phyloP scores from a whole-genome alignment of 2,888 invertebrate species.

The Andrena dorsata region DNA sequence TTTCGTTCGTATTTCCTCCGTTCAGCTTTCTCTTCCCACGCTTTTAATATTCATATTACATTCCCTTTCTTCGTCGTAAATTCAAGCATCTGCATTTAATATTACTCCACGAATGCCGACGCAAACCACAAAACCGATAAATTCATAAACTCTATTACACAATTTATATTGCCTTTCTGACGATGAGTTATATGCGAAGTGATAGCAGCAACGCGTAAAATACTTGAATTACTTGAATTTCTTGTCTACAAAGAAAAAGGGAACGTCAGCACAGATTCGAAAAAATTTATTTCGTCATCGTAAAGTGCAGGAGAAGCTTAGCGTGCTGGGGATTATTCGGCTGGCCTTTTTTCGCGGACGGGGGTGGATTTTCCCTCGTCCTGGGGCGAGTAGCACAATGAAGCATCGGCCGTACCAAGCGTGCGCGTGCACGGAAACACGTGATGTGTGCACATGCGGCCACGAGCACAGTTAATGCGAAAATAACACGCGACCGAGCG shows the following conservation, averaged over 20 bases:
- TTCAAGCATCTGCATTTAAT: too few species aligned
- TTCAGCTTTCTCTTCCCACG: too few species aligned
- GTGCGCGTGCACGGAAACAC: slow-evolving; percentile 26
- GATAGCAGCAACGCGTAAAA: too few species aligned
- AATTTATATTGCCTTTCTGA: too few species aligned
- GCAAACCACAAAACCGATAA: too few species aligned
- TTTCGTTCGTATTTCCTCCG: too few species aligned
- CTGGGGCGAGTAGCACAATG: neutral
- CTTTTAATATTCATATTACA: too few species aligned
- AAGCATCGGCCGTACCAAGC: slow-evolving; percentile 25
- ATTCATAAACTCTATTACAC: too few species aligned
- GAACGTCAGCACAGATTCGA: neutral
- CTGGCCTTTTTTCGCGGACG: neutral
- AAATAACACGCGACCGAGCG: slow-evolving; percentile 54
- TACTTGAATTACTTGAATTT: too few species aligned
- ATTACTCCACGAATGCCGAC: too few species aligned
- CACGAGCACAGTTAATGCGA: slow-evolving; percentile 43
- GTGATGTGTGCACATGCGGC: slow-evolving; percentile 35
- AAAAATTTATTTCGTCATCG: slow-evolving; percentile 12
- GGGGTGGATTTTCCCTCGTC: neutral
- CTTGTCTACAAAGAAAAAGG: neutral
- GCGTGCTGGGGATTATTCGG: slow-evolving; percentile 11
- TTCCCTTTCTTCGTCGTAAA: too few species aligned
- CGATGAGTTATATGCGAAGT: too few species aligned
- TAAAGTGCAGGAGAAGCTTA: slow-evolving; percentile 7